phyloP scores from a whole-genome alignment of 2,113 vertebrate species.

The Ictidomys tridecemlineatus region DNA sequence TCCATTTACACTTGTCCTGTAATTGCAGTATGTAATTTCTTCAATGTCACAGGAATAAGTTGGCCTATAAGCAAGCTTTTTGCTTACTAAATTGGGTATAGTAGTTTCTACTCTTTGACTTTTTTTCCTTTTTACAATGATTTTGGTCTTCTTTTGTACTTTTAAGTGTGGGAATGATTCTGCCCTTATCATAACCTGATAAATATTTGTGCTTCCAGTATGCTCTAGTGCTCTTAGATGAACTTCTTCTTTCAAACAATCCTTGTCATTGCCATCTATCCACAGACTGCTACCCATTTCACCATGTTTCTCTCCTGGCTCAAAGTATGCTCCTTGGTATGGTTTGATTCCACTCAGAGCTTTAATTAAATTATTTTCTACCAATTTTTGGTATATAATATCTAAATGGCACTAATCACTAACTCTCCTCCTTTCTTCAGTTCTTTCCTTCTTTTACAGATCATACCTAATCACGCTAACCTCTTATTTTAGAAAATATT shows the following conservation, averaged over 20 bases:
- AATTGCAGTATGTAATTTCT: slow-evolving; percentile 21
- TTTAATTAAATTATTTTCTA: not conserved
- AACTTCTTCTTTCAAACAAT: not conserved
- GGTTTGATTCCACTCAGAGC: not conserved
- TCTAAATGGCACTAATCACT: not conserved
- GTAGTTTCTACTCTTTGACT: not conserved
- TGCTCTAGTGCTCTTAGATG: not conserved
- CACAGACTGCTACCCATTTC: not conserved
- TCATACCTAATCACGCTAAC: not conserved
- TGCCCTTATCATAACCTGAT: not conserved
- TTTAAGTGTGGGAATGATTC: not conserved
- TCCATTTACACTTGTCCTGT: not conserved
- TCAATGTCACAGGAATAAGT: not conserved
- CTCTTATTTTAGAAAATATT: slow-evolving; percentile 12
- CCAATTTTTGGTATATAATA: not conserved
- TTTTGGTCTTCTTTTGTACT: not conserved
- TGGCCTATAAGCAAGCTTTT: not conserved
- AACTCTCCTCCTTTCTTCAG: not conserved
- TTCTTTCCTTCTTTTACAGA: slow-evolving; percentile 1
- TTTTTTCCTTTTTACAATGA: not conserved
- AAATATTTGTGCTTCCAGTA: not conserved
- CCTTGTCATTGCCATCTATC: not conserved
- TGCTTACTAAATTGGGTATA: not conserved
- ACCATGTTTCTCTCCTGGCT: not conserved
- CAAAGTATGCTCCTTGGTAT: not conserved